Evolutionary conservation across 2,113 vertebrate species (phyloP).

Genomic region (Cyanocitta stelleri): DNA sequence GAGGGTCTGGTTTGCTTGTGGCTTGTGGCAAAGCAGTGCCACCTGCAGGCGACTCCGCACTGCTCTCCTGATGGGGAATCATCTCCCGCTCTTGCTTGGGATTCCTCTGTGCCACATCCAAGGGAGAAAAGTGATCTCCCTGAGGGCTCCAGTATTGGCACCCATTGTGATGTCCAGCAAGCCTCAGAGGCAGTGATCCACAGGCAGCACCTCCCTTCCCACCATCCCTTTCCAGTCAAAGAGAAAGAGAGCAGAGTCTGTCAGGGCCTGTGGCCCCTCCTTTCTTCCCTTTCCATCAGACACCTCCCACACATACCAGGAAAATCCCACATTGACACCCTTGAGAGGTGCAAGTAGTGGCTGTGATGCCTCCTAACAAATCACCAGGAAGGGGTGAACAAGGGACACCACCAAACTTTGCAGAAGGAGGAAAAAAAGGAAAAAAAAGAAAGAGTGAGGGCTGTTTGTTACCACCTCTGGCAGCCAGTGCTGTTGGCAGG

Average conservation of each 20-base stretch:
- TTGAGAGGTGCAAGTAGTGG: background rate
- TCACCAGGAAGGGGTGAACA: background rate
- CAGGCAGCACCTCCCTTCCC: background rate
- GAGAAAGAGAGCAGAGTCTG: background rate
- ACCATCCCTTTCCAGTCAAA: background rate
- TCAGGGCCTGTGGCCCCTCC: fast-evolving
- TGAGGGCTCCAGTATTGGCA: fast-evolving
- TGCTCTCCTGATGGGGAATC: background rate
- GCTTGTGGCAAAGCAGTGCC: background rate
- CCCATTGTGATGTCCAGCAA: background rate
- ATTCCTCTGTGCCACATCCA: background rate
- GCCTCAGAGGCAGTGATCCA: background rate
- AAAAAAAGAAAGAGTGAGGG: background rate
- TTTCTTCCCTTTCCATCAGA: background rate
- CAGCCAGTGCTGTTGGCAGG: fast-evolving
- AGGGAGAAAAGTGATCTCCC: fast-evolving
- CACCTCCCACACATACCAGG: fast-evolving
- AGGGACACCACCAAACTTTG: background rate
- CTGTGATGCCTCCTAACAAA: background rate
- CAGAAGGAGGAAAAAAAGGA: too few species aligned
- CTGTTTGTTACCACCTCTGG: background rate
- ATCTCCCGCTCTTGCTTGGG: background rate
- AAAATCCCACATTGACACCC: background rate
- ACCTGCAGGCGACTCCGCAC: background rate
- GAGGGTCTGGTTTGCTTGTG: background rate